Evolutionary conservation across 2,113 vertebrate species (phyloP), one percentile per base, ranked within the genome.

Genomic region (Zosterops lateralis): DNA sequence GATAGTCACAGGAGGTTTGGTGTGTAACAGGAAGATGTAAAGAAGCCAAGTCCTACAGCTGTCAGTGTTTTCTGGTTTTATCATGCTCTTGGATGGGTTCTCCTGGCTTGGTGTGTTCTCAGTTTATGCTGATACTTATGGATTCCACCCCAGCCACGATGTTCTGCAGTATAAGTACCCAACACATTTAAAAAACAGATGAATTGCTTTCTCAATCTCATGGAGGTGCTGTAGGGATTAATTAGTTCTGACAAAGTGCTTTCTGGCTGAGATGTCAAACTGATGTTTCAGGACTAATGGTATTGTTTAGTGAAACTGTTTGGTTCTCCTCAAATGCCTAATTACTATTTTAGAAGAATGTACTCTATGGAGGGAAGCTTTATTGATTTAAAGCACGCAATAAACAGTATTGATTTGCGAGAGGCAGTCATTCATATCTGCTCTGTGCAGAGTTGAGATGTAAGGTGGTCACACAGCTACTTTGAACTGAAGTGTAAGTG

Each of bases 271-370:
- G 79, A 84, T 90, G 95, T 89, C 76, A 89, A 89, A 80, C 94
- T 96, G 95, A 93, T 94, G 65, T 94, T 95, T 96, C 91, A 90
- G 86, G 79, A 94, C 96, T 95, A 92, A 95, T 92, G 86, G 72
- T 90, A 93, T 93, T 96, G 95, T 92, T 96, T 61, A 81, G 61
- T 89, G 91, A 92, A 93, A 95, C 83, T 90, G 21, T 73, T 96
- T 90, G 80, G 60, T 86, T 95, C 68, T 90, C 67, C 87, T 95
- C 82, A 92, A 94, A 96, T 88, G 90, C 81, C 86, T 96, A 90
- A 95, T 95, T 82, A 74, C 83, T 78, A 72, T 93, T 95, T 92
- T 87, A 94, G 68, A 93, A 87, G 86, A 93, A 84, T 81, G 84
- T 90, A 53, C 73, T 94, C 88, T 68, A 32, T 66, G 80, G 86